Percentiles rank a stretch among this genome's conserved stretches.
Evolutionary conservation across 1,140 invertebrate species (phyloP).

Genomic region (Paraescarpia echinospica): DNA sequence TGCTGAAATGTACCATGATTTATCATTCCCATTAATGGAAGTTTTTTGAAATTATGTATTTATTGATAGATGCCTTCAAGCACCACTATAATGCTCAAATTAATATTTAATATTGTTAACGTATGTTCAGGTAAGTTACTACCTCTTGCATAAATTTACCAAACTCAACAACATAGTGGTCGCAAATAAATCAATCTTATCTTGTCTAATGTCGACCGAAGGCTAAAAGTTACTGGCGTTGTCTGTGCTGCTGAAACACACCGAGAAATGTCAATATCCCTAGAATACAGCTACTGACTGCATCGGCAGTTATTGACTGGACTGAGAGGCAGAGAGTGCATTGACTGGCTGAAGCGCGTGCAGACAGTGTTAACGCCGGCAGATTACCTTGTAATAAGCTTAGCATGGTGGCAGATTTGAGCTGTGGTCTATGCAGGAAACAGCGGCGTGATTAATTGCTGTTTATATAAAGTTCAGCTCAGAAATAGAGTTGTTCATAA

Average conservation of each 20-base stretch:
- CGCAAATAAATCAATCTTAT: neutral
- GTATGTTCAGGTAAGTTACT: too few relatives aligned
- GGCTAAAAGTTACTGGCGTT: neutral
- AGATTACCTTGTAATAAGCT: neutral
- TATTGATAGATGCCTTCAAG: too few relatives aligned
- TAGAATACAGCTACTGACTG: neutral
- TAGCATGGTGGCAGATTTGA: neutral
- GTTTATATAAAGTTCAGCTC: neutral
- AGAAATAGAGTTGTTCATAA: neutral
- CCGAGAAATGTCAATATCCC: neutral
- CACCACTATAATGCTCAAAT: too few relatives aligned
- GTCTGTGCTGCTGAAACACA: neutral
- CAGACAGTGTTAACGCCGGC: neutral
- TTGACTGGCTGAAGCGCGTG: neutral
- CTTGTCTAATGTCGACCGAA: neutral
- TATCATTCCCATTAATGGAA: too few relatives aligned
- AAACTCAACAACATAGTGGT: neutral
- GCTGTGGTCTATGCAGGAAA: neutral
- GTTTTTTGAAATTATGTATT: too few relatives aligned
- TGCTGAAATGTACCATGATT: too few relatives aligned
- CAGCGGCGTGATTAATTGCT: neutral
- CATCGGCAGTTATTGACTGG: neutral
- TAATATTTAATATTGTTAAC: too few relatives aligned
- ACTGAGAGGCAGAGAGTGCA: neutral
- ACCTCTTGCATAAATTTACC: too few relatives aligned